Conservation (phyloP, 2,888 invertebrate species). For the Protonemura montana region DNA sequence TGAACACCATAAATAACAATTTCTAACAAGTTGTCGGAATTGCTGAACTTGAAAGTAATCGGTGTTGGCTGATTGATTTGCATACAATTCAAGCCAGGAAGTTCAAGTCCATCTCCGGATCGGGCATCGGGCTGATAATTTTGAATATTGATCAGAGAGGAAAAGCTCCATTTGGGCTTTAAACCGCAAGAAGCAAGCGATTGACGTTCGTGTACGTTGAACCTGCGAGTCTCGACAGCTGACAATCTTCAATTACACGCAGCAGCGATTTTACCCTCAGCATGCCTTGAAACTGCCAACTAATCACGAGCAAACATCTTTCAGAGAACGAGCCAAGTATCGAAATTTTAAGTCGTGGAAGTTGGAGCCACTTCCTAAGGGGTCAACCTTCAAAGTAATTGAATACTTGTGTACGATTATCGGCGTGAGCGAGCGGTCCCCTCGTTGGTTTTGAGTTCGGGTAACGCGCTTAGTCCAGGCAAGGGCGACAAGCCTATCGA, state of each 20-base stretch:
- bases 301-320: neutral
- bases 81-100: neutral
- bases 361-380: neutral
- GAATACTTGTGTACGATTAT: neutral
- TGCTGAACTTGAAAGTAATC: constrained; percentile 7
- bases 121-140: neutral
- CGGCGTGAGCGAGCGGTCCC: neutral
- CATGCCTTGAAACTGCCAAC: neutral
- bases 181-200: neutral
- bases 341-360: constrained; percentile 7
- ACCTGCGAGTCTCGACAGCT: neutral
- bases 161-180: neutral
- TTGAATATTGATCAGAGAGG: neutral
- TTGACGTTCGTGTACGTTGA: neutral
- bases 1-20: neutral
- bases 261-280: neutral
- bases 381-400: constrained; percentile 3
- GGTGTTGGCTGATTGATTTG: neutral
- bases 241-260: neutral
- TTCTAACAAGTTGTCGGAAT: neutral
- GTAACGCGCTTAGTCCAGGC: too few relatives aligned
- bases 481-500: too few relatives aligned
- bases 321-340: neutral
- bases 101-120: neutral
- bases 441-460: too few relatives aligned